These are phyloP conservation scores for Microtus ochrogaster DNA, from an alignment of 2,113 vertebrate species.

Conservation along the genomic window DNA sequence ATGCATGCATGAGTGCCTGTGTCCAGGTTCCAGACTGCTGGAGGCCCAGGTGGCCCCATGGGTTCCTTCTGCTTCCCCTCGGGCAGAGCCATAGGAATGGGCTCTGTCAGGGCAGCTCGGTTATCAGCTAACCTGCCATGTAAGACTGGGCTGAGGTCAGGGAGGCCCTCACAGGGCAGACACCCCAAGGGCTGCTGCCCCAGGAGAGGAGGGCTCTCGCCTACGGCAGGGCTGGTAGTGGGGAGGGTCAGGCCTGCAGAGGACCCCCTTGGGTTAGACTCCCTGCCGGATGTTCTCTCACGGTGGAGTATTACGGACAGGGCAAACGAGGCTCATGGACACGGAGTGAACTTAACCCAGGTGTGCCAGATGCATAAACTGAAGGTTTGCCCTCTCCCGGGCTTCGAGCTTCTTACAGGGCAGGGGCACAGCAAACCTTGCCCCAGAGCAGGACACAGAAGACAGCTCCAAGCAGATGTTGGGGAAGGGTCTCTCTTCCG, in stretches of 20 bases:
- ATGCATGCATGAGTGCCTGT: not conserved
- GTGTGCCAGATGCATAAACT: fast-evolving
- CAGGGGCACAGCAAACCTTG: not conserved
- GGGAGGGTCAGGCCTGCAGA: not conserved
- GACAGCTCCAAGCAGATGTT: not conserved
- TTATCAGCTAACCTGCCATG: not conserved
- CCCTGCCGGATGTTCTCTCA: not conserved
- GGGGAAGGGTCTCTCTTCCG: not conserved
- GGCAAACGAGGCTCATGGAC: not conserved
- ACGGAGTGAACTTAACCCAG: fast-evolving
- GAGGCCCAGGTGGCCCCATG: not conserved
- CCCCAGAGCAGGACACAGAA: not conserved
- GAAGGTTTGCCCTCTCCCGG: fast-evolving
- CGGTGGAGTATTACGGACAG: not conserved
- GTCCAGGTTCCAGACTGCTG: not conserved
- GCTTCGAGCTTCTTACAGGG: fast-evolving
- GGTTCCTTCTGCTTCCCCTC: not conserved
- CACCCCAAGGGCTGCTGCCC: too few relatives aligned
- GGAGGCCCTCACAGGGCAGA: not conserved
- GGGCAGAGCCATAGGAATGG: not conserved
- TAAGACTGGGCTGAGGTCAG: not conserved
- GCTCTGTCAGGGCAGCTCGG: not conserved
- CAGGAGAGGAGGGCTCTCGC: not conserved
- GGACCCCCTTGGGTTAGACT: not conserved
- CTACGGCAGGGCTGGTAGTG: not conserved